A percentile compares a stretch with the other conserved stretches of the same genome.
Conservation (phyloP, 2,888 invertebrate species). For the Tubulanus polymorphus region DNA sequence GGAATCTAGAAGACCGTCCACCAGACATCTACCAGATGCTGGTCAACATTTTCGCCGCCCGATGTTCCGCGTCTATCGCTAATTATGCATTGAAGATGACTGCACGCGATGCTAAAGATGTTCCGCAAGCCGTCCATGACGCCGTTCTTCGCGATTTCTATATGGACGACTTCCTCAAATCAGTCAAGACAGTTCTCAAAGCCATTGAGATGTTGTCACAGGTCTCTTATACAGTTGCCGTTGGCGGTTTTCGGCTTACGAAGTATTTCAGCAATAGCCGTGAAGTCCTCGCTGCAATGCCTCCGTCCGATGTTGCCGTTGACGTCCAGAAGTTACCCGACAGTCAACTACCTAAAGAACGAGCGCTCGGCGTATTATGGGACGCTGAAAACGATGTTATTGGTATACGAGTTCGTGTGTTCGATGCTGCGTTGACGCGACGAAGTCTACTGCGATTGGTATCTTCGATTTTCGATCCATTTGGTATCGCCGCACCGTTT, state of each 20-base stretch:
- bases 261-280: slow-evolving; percentile 9
- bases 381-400: slow-evolving; percentile 3
- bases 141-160: neutral
- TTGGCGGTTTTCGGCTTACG: slow-evolving; percentile 10
- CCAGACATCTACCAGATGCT: too few relatives aligned
- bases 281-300: slow-evolving; percentile 7
- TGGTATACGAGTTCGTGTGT: slow-evolving; percentile 1
- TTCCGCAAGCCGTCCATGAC: neutral
- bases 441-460: slow-evolving; percentile 6
- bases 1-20: too few relatives aligned
- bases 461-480: slow-evolving; percentile 9
- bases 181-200: neutral
- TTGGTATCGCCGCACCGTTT: slow-evolving; percentile 7
- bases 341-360: slow-evolving; percentile 1
- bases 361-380: slow-evolving; percentile 13
- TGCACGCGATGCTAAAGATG: neutral
- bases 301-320: slow-evolving; percentile 3
- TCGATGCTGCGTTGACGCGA: neutral
- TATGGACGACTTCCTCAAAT: slow-evolving; percentile 6
- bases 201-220: neutral
- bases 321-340: slow-evolving; percentile 3
- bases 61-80: slow-evolving; percentile 23
- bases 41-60: slow-evolving; percentile 26
- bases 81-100: slow-evolving; percentile 13
- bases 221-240: neutral